Percentiles rank a stretch among this genome's conserved stretches.
Conservation (phyloP, 2,888 invertebrate species). For the Oligia fasciuncula region DNA sequence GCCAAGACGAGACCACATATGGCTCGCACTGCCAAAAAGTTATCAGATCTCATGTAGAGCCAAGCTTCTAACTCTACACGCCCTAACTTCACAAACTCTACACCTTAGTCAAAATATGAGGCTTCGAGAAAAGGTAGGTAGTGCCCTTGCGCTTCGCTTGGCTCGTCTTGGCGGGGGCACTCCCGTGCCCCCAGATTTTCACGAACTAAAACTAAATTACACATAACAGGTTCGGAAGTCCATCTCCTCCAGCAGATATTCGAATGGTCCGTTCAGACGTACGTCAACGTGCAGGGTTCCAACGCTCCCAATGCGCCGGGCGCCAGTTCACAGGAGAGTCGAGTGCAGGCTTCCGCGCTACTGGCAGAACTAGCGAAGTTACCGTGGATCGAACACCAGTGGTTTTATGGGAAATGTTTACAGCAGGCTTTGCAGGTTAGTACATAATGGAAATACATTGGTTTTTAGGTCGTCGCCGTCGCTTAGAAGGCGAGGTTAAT, state of each 20-base stretch:
- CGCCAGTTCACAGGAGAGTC: constrained; percentile 63
- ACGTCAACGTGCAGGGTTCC: constrained; percentile 53
- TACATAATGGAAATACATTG: too few relatives aligned
- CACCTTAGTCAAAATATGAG: too few relatives aligned
- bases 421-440: constrained; percentile 74
- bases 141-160: too few relatives aligned
- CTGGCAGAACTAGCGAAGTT: constrained; percentile 70
- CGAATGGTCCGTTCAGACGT: constrained; percentile 74
- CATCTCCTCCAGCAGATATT: constrained; percentile 76
- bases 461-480: not conserved
- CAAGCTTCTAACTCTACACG: too few relatives aligned
- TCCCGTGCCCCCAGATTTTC: too few relatives aligned
- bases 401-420: constrained; percentile 73
- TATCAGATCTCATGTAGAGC: too few relatives aligned
- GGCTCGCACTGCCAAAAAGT: too few relatives aligned
- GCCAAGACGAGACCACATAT: too few relatives aligned
- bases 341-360: constrained; percentile 72
- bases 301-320: not conserved
- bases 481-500: not conserved
- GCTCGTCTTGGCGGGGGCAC: too few relatives aligned
- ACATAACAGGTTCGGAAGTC: constrained; percentile 71
- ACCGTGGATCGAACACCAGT: constrained; percentile 79
- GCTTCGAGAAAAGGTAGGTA: too few relatives aligned
- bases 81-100: too few relatives aligned
- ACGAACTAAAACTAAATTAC: not conserved